Evolutionary conservation across 2,888 invertebrate genomes (phyloP).

Genomic region (Vesta saturnalis): DNA sequence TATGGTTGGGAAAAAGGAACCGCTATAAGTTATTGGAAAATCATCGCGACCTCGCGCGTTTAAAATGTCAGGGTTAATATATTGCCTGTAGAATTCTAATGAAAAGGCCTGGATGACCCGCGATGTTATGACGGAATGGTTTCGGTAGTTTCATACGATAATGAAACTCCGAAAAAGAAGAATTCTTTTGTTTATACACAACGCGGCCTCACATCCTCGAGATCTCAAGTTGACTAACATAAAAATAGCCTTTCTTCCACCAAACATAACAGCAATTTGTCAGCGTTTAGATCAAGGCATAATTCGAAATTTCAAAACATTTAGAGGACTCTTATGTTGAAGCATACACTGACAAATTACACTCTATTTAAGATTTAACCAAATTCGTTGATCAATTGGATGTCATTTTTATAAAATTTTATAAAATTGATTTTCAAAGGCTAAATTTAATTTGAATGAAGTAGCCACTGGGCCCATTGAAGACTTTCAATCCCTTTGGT

Average conservation of each 20-base stretch:
- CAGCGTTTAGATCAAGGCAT: not conserved
- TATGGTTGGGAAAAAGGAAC: constrained; percentile 10
- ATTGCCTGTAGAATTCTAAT: not conserved
- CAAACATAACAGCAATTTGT: not conserved
- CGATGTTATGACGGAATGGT: too few species aligned
- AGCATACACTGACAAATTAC: not conserved
- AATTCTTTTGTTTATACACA: too few species aligned
- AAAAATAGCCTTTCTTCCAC: not conserved
- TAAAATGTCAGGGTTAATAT: not conserved
- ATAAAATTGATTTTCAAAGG: not conserved
- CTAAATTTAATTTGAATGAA: not conserved
- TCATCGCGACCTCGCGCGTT: constrained; percentile 8
- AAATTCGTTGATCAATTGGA: not conserved
- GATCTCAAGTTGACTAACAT: not conserved
- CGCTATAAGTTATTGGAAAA: constrained; percentile 11
- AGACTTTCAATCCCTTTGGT: not conserved
- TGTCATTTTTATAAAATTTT: not conserved
- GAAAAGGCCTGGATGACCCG: not conserved
- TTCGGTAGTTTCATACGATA: too few species aligned
- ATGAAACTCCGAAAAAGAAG: too few species aligned
- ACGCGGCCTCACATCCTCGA: too few species aligned
- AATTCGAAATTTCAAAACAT: not conserved
- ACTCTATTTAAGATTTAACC: not conserved
- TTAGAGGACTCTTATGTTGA: not conserved
- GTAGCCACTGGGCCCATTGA: not conserved